Evolutionary conservation across 2,113 vertebrate species (phyloP), one percentile per base, ranked within the genome.

Genomic region (Takifugu flavidus): DNA sequence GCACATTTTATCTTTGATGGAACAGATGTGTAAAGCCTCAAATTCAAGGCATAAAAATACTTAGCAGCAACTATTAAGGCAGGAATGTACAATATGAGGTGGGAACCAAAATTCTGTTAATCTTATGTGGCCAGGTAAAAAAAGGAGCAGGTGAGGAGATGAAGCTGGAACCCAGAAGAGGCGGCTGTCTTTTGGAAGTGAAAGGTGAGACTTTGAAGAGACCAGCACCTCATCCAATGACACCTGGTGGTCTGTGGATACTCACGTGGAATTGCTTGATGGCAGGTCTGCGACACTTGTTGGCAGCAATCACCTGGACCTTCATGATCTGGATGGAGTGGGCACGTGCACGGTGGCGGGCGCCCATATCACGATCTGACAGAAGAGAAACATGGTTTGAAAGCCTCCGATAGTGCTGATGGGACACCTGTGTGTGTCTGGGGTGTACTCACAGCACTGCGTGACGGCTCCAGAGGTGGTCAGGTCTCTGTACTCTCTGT

Each of bases 221-320:
- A 20, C 20, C 20, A 20, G 20, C 20, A 20, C 20, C 20, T 20
- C 20, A 20, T 20, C 20, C 20, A 20, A 20, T 20, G 20, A 20
- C 20, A 20, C 20, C 20, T 20, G 20, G 20, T 2, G n/a, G 1
- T 0, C 20, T 58, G 0, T 8, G 12, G 4, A 39, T 29, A 92
- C 95, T 94, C 84, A 98, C 97, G 31, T 99, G 96, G 93, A 99
- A 99, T 90, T 99, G 97, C 91, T 98, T 99, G 82, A 98, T 94
- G 0, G 96, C 95, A 0, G 95, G 96, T 66, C 97, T 90, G 62
- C 96, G 95, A 80, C 97, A 99, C 76, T 98, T 98, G 92, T 92
- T 96, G 55, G 96, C 95, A 0, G 94, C 82, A 1, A 98, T 98
- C 54, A 96, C 91, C 77, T 98, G 94, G 4, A 98, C 96, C 78